Evolutionary conservation across 2,113 vertebrate genomes (phyloP), one percentile per base, ranked within the genome.

Genomic region (Sebastes fasciatus): DNA sequence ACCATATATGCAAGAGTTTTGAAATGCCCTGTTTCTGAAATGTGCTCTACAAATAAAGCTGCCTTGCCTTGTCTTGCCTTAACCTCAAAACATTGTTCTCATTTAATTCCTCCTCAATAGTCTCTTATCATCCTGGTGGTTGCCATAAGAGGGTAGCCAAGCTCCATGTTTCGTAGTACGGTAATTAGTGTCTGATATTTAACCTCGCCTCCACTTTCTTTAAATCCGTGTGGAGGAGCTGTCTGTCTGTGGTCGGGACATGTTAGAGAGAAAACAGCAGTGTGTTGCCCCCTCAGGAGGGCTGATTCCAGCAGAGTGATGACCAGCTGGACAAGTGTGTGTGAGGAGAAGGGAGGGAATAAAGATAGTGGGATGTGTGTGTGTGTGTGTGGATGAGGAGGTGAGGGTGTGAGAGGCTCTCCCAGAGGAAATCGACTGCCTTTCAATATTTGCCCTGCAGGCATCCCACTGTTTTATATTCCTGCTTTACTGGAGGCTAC

Each of bases 121-220:
- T 42, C 65, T 19, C 16, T 78, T 79, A 48, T 88, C 74, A 86
- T 91, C 88, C 88, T 92, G 82, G 77, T 75, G 67, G 60, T 90
- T 89, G 89, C 93, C 94, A 84, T 94, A 74, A 93, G 93, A 93
- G 92, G 93, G 92, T 80, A 91, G 85, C 89, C 90, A 82, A 90
- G 93, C 0, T 91, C 92, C 91, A 91, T n/a, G 43, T 85, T 84
- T 85, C 58, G 16, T 46, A 23, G 60, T 26, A 23, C 17, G 16
- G 68, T 86, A 84, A 87, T 91, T 83, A 83, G 77, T 17, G 49
- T 19, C 4, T 55, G 72, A 70, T 61, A 57, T 69, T 78, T 70
- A 66, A 78, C 69, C 60, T 82, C 54, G 5, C 51, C 42, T 69
- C 8, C 73, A 65, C 52, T 64, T 34, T 17, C 43, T 60, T 42